These are phyloP conservation scores for Furcifer pardalis DNA, from an alignment of 2,797 vertebrate genomes.

Conservation along the genomic window DNA sequence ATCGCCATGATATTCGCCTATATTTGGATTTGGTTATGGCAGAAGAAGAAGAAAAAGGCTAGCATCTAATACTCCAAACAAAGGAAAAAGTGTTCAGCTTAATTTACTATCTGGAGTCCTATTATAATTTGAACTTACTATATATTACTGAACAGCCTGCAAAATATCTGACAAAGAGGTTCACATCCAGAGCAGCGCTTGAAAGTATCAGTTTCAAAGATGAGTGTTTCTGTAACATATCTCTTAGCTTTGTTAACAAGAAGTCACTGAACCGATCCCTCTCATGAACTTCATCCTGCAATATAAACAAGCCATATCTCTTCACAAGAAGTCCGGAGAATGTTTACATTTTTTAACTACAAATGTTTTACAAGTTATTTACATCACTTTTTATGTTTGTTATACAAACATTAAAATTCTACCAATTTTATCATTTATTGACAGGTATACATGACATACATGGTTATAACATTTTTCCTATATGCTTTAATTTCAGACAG, in stretches of 20 bases:
- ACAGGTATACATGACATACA: background rate
- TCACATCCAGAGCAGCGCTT: slow-evolving; percentile 89
- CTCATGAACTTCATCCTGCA: slow-evolving; percentile 95
- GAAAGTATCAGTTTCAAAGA: slow-evolving; percentile 90
- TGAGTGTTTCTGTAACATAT: slow-evolving; percentile 85
- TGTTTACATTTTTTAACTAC: background rate
- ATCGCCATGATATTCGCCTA: too few species aligned
- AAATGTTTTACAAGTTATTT: background rate
- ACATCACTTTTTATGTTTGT: too few species aligned
- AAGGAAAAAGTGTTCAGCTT: background rate
- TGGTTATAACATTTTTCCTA: background rate
- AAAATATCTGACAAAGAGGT: slow-evolving; percentile 91
- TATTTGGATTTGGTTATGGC: too few species aligned
- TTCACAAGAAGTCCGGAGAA: slow-evolving; percentile 11
- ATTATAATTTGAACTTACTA: slow-evolving; percentile 80
- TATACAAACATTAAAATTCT: background rate
- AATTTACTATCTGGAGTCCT: background rate
- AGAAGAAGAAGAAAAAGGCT: too few species aligned
- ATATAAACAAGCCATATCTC: slow-evolving; percentile 26
- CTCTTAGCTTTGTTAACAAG: slow-evolving; percentile 90
- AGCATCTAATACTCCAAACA: background rate
- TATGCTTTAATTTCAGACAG: background rate
- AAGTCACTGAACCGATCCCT: slow-evolving; percentile 94
- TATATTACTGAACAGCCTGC: slow-evolving; percentile 88
- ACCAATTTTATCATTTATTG: background rate